Percentiles rank a stretch among this genome's conserved stretches.
phyloP scores from a whole-genome alignment of 2,113 vertebrate genomes.

The Engystomops pustulosus region DNA sequence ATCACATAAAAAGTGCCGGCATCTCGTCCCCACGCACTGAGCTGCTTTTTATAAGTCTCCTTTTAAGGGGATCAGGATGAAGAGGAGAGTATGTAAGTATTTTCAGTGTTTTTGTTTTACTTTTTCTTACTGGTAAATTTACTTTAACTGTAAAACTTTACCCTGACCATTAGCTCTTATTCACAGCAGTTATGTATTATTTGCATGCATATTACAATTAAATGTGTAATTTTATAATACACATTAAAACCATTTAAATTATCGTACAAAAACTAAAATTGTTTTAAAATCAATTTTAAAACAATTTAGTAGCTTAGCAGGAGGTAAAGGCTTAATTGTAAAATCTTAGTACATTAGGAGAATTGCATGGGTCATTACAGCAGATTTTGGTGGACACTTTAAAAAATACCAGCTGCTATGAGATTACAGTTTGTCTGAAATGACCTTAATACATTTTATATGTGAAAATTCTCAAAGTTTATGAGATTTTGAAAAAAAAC shows the following conservation, averaged over 20 bases:
- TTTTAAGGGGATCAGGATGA: too few relatives aligned
- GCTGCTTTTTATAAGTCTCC: too few relatives aligned
- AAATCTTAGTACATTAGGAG: slow-evolving; percentile 70
- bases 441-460: slow-evolving; percentile 63
- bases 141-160: not conserved
- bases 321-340: slow-evolving; percentile 71
- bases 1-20: too few relatives aligned
- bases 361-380: slow-evolving; percentile 68
- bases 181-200: not conserved
- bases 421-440: slow-evolving; percentile 59
- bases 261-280: slow-evolving; percentile 61
- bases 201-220: too few relatives aligned
- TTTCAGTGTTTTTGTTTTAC: too few relatives aligned
- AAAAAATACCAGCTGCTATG: slow-evolving; percentile 66
- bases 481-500: too few relatives aligned
- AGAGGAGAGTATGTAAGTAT: too few relatives aligned
- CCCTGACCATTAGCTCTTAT: not conserved
- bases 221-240: not conserved
- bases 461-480: slow-evolving; percentile 37
- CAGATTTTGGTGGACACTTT: slow-evolving; percentile 67
- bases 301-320: slow-evolving; percentile 67
- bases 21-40: too few relatives aligned
- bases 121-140: too few relatives aligned
- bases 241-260: slow-evolving; percentile 60
- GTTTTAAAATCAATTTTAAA: slow-evolving; percentile 60